Conservation (phyloP, 2,888 invertebrate genomes). For the Coenonympha glycerion region DNA sequence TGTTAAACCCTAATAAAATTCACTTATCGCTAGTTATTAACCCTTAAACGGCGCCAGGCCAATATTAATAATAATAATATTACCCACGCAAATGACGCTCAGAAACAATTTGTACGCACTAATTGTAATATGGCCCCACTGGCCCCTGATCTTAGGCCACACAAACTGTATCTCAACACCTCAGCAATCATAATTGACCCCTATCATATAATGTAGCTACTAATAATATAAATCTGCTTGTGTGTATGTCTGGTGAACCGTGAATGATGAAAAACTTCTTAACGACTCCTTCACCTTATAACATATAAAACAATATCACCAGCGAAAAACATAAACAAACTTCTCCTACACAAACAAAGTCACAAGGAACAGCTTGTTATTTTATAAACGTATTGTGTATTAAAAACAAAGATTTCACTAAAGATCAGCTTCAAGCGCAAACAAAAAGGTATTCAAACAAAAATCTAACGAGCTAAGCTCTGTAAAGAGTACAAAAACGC, state of each 20-base stretch:
- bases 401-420: neutral
- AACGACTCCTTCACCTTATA: no score
- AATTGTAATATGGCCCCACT: constrained; percentile 17
- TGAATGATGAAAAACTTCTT: no score
- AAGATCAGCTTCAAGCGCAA: neutral
- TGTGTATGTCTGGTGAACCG: no score
- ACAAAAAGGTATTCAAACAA: neutral
- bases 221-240: constrained; percentile 3
- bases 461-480: neutral
- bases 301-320: no score
- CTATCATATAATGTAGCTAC: constrained; percentile 14
- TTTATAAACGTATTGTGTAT: neutral
- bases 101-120: constrained; percentile 14
- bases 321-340: no score
- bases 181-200: constrained; percentile 22
- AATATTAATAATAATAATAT: no score
- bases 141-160: constrained; percentile 21
- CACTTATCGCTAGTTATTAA: constrained; percentile 12
- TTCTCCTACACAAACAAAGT: no score
- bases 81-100: constrained; percentile 5
- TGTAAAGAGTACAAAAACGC: neutral
- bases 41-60: constrained; percentile 16
- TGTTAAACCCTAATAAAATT: constrained; percentile 13
- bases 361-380: neutral
- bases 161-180: constrained; percentile 17